phyloP scores from a whole-genome alignment of 2,888 invertebrate genomes.

The Epiblema foenella region DNA sequence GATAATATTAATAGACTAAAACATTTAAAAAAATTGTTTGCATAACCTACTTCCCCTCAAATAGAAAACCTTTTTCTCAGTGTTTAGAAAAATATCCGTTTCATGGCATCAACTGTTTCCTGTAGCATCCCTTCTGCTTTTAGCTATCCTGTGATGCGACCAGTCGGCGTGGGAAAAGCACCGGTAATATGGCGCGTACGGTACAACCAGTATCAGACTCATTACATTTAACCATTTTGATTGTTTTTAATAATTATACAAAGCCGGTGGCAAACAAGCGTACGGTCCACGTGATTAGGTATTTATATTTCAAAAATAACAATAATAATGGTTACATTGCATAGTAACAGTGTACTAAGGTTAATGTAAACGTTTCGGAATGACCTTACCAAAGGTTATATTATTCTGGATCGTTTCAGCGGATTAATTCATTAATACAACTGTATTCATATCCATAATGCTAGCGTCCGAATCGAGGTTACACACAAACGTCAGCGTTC shows the following conservation, averaged over 20 bases:
- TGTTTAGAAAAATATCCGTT: neutral
- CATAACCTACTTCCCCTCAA: no score
- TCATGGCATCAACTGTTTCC: neutral
- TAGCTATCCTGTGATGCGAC: conserved; percentile 42
- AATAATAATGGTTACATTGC: no score
- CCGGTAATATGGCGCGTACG: conserved; percentile 71
- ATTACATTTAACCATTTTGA: conserved; percentile 21
- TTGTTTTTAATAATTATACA: conserved; percentile 6
- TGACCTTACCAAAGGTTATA: conserved; percentile 15
- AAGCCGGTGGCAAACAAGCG: no score
- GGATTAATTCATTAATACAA: conserved; percentile 75
- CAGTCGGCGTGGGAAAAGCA: conserved; percentile 78
- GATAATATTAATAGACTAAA: neutral
- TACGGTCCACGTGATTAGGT: no score
- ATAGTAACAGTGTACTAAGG: neutral
- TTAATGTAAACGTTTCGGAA: neutral
- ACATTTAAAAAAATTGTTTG: neutral
- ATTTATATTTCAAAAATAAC: no score
- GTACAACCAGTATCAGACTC: conserved; percentile 53
- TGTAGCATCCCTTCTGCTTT: conserved; percentile 5
- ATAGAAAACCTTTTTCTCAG: no score
- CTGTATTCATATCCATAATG: conserved; percentile 80
- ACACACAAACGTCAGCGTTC: conserved; percentile 77
- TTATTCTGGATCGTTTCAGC: conserved; percentile 28
- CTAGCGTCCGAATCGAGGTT: conserved; percentile 82